A percentile compares a stretch with the other conserved stretches of the same genome.
Evolutionary conservation across 2,797 vertebrate species (phyloP).

Genomic region (Caiman crocodilus): DNA sequence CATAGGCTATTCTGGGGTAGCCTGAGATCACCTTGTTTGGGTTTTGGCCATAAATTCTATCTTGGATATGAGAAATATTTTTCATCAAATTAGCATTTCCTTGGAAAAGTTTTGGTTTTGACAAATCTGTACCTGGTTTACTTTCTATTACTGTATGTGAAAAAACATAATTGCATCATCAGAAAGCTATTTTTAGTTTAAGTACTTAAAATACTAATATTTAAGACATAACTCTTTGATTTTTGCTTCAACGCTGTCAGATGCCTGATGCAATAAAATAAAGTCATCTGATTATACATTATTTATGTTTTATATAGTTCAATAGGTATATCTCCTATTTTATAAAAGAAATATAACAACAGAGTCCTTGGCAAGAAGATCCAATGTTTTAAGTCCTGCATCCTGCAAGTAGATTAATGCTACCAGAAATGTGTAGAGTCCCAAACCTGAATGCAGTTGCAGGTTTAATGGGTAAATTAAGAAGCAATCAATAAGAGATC

Average conservation of each 20-base stretch:
- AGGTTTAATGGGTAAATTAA: background rate
- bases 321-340: background rate
- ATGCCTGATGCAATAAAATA: background rate
- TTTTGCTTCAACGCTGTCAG: background rate
- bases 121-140: background rate
- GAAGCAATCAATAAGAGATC: background rate
- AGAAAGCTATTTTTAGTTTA: background rate
- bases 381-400: background rate
- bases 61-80: too few species aligned
- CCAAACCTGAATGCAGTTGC: background rate
- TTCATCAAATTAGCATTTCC: background rate
- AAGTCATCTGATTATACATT: background rate
- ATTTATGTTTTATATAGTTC: background rate
- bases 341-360: background rate
- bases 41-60: too few species aligned
- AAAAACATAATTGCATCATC: background rate
- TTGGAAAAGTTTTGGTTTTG: background rate
- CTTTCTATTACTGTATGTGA: background rate
- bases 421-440: background rate
- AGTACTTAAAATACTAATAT: background rate
- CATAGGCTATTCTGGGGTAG: too few species aligned
- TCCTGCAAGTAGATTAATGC: background rate
- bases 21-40: too few species aligned
- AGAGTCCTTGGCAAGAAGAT: background rate
- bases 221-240: background rate